Base-by-base conservation (phyloP, 2,888 invertebrate species). In the Polia nebulosa region DNA sequence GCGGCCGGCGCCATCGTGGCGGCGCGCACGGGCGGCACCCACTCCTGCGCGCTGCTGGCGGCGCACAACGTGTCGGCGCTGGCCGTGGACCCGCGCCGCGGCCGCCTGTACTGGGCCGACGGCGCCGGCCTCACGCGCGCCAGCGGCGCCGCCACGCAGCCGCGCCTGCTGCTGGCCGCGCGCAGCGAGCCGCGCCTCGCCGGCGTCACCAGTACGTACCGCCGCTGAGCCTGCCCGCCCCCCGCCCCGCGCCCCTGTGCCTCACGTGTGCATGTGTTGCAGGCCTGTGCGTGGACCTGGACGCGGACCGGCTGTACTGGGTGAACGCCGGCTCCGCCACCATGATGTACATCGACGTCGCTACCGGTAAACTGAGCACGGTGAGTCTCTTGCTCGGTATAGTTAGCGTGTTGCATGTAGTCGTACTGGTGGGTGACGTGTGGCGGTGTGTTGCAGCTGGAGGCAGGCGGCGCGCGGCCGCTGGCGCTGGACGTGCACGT, bases 11-110 rank as follows among this genome's bases (percentile, higher is more conserved):
- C 96, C 78, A 97, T 99, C 78, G 95, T 96, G 63, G 98, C 97
- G 0, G 96, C 97, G 77, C 97, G 97, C 86, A 93, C 98, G 60
- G 96, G 96, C 77, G 98, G 98, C 3, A 97, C 98, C 90, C 97
- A 96, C 88, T 96, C 97, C 34, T 96, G 97, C 62, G 79, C 79
- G 86, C 93, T 98, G 52, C 52, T 96, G 96, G 56, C 27, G 41
- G 76, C 96, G 96, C 0, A 80, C 91, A 92, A 95, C 86, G 96
- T 97, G 15, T 94, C 96, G 72, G 97, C 97, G 59, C 96, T 98
- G 60, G 97, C 97, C 36, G 96, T 97, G 8, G 97, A 98, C 93
- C 98, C 98, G 58, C 69, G 44, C 82, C 96, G 96, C 68, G 97
- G 96, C 41, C 92, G 92, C 87, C 90, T 97, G 88, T 96, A 95